phyloP scores from a whole-genome alignment of 2,113 vertebrate species.

The Heterotis niloticus region DNA sequence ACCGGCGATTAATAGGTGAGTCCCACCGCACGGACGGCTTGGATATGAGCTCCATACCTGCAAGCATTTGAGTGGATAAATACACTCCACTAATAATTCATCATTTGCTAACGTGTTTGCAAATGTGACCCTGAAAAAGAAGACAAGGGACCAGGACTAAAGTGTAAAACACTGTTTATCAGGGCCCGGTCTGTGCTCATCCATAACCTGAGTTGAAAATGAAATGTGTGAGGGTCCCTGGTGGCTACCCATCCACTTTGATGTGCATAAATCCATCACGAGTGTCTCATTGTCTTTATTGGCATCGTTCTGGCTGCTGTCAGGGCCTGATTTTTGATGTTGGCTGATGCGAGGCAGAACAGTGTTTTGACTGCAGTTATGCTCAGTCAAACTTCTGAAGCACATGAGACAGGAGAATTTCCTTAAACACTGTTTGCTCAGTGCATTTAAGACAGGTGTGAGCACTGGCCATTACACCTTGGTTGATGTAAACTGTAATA shows the following conservation, averaged over 20 bases:
- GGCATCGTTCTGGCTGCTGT: constrained; percentile 4
- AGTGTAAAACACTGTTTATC: constrained; percentile 32
- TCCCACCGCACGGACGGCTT: background rate
- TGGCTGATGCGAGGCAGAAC: background rate
- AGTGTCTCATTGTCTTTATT: constrained; percentile 24
- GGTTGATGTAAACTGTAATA: background rate
- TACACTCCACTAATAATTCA: background rate
- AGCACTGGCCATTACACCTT: background rate
- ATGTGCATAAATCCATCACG: constrained; percentile 23
- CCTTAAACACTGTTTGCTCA: no score
- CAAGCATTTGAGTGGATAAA: background rate
- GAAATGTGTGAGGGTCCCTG: background rate
- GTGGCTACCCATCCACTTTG: background rate
- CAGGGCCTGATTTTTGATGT: background rate
- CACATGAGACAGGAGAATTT: background rate
- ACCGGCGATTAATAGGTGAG: constrained; percentile 76
- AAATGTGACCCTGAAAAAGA: background rate
- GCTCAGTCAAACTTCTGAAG: background rate
- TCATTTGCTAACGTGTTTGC: background rate
- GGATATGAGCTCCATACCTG: background rate
- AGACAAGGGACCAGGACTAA: background rate
- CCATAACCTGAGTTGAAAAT: constrained; percentile 4
- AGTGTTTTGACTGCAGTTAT: background rate
- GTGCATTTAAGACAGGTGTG: no score
- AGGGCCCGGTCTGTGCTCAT: constrained; percentile 27